Evolutionary conservation across 92 coral and sea anemone genomes (phyloP), one percentile per base, ranked within the genome.

Genomic region (Porites cylindrica): DNA sequence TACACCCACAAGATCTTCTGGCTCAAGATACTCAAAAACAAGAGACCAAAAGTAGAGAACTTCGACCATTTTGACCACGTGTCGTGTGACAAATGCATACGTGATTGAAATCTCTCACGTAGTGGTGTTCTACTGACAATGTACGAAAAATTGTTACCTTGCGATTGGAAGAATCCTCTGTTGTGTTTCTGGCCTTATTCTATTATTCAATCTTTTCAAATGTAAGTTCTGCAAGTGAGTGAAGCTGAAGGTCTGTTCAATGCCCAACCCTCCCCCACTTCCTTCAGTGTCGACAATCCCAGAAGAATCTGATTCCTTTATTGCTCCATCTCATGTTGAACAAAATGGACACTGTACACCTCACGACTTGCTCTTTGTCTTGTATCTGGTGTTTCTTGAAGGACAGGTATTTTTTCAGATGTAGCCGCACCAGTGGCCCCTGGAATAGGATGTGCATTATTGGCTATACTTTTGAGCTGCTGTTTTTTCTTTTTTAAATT

Each of bases 21-120:
- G 23, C 23, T 21, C 23, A 21, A 77, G 82, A 13, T 77, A 77
- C 6, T 61, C 54, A 77, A 77, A 77, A 3, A 77, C 32, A 0
- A 77, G 82, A 8, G 82, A 70, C 82, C 82, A 62, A 77, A 61
- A 77, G 8, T 60, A 52, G 51, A 76, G 81, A 26, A 12, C 20
- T 59, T 77, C 81, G 20, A 5, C 60, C 81, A 77, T 77, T 16
- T 60, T 77, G 23, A 59, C 14, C 68, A 24, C 70, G 64, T 38
- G 18, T 21, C 16, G 59, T 60, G 3, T 2, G 2, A 53, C 17
- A 13, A 23, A 56, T n/a, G 10, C 1, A 29, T 17, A 77, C 59
- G 70, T 77, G 82, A 77, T 62, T 16, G 70, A 60, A 61, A 60
- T 77, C 32, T 66, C 70, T 66, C 32, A 3, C 56, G 56, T 10